phyloP scores from a whole-genome alignment of 2,888 invertebrate species.

The Glaucopsyche alexis region DNA sequence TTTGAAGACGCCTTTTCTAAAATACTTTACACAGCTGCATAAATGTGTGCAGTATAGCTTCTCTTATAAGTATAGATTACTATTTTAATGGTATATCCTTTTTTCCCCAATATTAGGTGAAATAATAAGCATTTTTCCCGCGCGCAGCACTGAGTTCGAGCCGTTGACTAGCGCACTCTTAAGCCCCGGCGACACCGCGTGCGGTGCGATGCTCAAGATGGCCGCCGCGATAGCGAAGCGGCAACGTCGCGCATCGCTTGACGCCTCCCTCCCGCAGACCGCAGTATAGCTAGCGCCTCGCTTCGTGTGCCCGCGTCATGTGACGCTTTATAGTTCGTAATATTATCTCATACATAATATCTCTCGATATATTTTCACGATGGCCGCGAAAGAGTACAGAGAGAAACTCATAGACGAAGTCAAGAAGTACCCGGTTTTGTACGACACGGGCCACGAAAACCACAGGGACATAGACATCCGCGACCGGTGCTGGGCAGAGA shows the following conservation, averaged over 20 bases:
- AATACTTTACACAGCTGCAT: no score
- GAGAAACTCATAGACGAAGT: constrained; percentile 70
- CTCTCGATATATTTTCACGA: constrained; percentile 33
- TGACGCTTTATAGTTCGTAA: background rate
- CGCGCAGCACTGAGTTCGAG: no score
- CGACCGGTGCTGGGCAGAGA: constrained; percentile 71
- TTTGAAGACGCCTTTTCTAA: no score
- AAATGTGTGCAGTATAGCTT: no score
- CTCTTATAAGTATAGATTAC: no score
- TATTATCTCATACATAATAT: background rate
- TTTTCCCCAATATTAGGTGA: no score
- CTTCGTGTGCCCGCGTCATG: constrained; percentile 48
- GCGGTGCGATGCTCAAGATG: constrained; percentile 53
- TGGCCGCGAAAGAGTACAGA: constrained; percentile 55
- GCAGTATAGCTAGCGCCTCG: constrained; percentile 63
- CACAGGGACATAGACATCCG: constrained; percentile 68
- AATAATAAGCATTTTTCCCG: no score
- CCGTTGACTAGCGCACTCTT: no score
- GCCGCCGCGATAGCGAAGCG: constrained; percentile 46
- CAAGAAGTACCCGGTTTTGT: constrained; percentile 66
- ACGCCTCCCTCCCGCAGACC: constrained; percentile 60
- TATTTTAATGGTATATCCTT: no score
- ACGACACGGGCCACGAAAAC: constrained; percentile 68
- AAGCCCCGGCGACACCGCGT: constrained; percentile 58
- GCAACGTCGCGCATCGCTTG: constrained; percentile 55